These are phyloP conservation scores for Chionoecetes opilio DNA, from an alignment of 1,140 invertebrate species.

Conservation along the genomic window DNA sequence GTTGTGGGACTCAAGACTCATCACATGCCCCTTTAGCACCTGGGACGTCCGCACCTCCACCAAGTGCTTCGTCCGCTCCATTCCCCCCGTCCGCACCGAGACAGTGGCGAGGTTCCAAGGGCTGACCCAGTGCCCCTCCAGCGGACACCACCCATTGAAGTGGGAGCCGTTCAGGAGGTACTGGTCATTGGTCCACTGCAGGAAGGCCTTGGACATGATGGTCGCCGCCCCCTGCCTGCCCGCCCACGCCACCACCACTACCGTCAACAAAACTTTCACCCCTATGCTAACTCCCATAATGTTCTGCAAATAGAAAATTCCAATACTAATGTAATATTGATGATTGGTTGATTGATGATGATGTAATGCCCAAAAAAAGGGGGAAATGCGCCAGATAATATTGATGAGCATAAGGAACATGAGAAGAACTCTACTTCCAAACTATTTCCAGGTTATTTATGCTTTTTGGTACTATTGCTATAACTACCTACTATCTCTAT, in stretches of 20 bases:
- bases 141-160: neutral
- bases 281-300: neutral
- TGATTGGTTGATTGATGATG: no score
- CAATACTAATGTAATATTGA: no score
- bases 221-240: neutral
- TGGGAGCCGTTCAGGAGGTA: conserved; percentile 1
- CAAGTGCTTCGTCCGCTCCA: neutral
- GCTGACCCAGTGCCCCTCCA: neutral
- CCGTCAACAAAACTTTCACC: neutral
- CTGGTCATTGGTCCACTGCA: neutral
- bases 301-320: neutral
- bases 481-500: no score
- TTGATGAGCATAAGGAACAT: neutral
- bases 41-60: neutral
- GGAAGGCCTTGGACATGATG: neutral
- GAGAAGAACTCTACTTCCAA: neutral
- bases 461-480: no score
- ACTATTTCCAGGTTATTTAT: no score
- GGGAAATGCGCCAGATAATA: no score
- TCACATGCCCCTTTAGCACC: neutral
- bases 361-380: no score
- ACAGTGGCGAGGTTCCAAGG: neutral
- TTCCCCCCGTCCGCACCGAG: neutral
- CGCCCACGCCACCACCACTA: neutral
- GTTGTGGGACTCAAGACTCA: neutral